A percentile compares a stretch with the other conserved stretches of the same genome.
These are phyloP conservation scores for Peromyscus attwateri DNA, from an alignment of 2,797 vertebrate genomes.

Conservation along the genomic window DNA sequence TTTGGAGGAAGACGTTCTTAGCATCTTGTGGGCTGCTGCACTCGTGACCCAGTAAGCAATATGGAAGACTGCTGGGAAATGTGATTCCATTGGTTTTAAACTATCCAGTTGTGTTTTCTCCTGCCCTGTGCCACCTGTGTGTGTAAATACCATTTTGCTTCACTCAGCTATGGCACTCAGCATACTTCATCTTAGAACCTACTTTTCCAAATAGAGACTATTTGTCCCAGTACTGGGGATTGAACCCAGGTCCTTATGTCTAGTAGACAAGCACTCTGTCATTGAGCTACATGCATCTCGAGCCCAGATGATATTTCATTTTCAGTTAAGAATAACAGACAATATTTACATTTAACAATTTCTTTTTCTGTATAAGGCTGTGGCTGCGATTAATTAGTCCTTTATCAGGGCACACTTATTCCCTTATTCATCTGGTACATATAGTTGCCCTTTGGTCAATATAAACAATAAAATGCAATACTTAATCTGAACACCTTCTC, in stretches of 20 bases:
- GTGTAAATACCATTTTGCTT: neutral
- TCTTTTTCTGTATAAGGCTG: neutral
- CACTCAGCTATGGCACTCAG: neutral
- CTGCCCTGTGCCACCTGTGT: neutral
- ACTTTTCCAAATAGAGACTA: neutral
- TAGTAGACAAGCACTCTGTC: neutral
- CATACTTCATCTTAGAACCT: neutral
- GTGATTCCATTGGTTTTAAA: neutral
- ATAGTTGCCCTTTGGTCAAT: neutral
- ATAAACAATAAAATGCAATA: fast-evolving
- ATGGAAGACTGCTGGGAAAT: neutral
- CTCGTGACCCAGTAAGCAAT: neutral
- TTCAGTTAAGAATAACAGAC: neutral
- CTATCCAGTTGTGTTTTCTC: neutral
- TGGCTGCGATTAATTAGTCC: neutral
- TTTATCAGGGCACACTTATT: neutral
- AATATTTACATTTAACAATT: neutral
- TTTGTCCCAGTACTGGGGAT: neutral
- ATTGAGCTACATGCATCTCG: neutral
- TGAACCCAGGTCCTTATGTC: neutral
- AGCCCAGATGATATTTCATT: neutral
- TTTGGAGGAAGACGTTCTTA: neutral
- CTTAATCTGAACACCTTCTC: neutral
- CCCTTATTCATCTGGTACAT: too few species aligned
- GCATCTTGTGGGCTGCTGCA: neutral